Percentiles rank a stretch among this genome's conserved stretches.
These are phyloP conservation scores for Pseudococcus viburni DNA, from an alignment of 2,888 invertebrate genomes.

Conservation along the genomic window DNA sequence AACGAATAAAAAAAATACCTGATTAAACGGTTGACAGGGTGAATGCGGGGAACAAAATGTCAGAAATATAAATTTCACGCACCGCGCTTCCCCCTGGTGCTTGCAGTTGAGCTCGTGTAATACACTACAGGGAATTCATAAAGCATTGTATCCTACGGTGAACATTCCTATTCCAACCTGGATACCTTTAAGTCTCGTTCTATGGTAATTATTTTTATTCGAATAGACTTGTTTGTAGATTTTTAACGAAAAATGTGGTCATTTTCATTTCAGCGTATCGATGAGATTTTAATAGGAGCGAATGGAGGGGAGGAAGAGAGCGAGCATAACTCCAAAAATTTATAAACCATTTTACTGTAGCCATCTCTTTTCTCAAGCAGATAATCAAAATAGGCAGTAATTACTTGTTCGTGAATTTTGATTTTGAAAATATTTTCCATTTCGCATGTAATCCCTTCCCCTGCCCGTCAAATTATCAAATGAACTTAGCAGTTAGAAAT, in stretches of 20 bases:
- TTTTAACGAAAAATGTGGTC: neutral
- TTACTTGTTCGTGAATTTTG: no score
- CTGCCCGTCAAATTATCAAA: no score
- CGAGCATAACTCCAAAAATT: no score
- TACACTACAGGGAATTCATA: slow-evolving; percentile 61
- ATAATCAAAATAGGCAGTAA: no score
- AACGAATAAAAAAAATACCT: slow-evolving; percentile 36
- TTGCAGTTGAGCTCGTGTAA: neutral
- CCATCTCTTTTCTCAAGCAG: no score
- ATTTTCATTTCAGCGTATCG: no score
- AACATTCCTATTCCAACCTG: neutral
- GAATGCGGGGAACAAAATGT: neutral
- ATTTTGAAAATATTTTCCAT: no score
- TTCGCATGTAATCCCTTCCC: no score
- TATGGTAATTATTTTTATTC: neutral
- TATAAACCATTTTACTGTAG: no score
- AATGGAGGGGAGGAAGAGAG: no score
- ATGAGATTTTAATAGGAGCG: no score
- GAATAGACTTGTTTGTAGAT: neutral
- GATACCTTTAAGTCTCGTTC: neutral
- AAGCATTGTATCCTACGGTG: slow-evolving; percentile 12
- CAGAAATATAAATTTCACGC: slow-evolving; percentile 21
- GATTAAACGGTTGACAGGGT: neutral
- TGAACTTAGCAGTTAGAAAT: no score
- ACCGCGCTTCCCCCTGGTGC: neutral